A percentile compares a stretch with the other conserved stretches of the same genome.
Evolutionary conservation across 2,113 vertebrate species (phyloP).

Genomic region (Lucifuga dentata): DNA sequence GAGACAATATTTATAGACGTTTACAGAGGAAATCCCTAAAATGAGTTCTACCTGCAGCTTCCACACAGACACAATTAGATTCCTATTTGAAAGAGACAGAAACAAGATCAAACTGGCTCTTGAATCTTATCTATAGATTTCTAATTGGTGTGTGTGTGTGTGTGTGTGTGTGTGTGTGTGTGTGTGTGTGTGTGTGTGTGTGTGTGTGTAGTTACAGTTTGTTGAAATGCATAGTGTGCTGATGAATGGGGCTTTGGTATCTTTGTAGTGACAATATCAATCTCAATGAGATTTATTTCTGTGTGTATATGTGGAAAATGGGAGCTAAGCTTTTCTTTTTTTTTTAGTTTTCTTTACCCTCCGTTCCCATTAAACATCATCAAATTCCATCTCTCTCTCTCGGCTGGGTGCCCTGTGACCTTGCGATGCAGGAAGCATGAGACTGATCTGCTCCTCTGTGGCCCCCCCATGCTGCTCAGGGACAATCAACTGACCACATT

Average conservation of each 20-base stretch:
- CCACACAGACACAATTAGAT: slow-evolving; percentile 23
- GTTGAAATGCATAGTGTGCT: no score
- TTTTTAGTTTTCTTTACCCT: slow-evolving; percentile 21
- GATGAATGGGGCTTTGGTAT: no score
- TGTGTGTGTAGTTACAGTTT: not conserved
- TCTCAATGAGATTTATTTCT: no score
- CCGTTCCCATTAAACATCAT: slow-evolving; percentile 47
- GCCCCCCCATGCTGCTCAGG: slow-evolving; percentile 44
- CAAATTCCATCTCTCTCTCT: slow-evolving; percentile 46
- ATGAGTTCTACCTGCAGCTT: slow-evolving; percentile 35
- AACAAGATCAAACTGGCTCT: slow-evolving; percentile 2
- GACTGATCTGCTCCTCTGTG: slow-evolving; percentile 51
- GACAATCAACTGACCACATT: slow-evolving; percentile 66
- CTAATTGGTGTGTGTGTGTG: not conserved
- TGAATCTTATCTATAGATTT: slow-evolving; percentile 5
- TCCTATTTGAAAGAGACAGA: slow-evolving; percentile 16
- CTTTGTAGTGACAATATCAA: no score
- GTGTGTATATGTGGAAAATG: slow-evolving; percentile 13
- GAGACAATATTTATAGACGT: slow-evolving; percentile 33
- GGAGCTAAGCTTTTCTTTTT: not conserved
- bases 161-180: not conserved
- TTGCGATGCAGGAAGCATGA: slow-evolving; percentile 39
- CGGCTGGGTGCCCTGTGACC: slow-evolving; percentile 57
- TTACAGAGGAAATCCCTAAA: not conserved
- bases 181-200: slow-evolving; percentile 2